Evolutionary conservation across 2,113 vertebrate genomes (phyloP), one percentile per base, ranked within the genome.

Genomic region (Aleadryas rufinucha): DNA sequence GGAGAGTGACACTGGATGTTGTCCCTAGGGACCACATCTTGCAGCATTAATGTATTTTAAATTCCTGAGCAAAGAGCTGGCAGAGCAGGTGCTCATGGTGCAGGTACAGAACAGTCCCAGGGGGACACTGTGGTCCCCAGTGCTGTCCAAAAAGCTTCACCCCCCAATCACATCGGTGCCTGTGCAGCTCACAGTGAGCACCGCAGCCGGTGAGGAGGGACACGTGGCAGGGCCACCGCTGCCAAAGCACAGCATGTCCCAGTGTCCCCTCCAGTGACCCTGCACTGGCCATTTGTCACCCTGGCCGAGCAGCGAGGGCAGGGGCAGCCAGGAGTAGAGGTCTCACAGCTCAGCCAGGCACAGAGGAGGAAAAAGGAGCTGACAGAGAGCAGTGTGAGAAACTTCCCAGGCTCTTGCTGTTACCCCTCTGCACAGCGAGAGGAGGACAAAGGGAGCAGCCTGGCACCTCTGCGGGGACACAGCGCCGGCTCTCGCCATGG

Each of bases 101-200:
- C n/a, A 1, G 6, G 26, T 4, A 9, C 0, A 0, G 53, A 41
- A 6, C 44, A 10, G 17, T 5, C 12, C 13, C 30, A 1, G 1
- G 0, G 56, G 26, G 12, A 37, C 24, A 19, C 8, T 79, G 8
- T 4, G 35, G 37, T 16, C 42, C 44, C 21, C 15, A 1, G 28
- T 1, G 33, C 35, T 54, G 33, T 4, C 37, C 49, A 26, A 42
- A 82, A 63, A 86, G 10, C 66, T 24, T 84, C 80, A 35, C 26
- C 24, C 31, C 16, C 1, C 0, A 33, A 14, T 31, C 18, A 9
- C 44, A 23, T 9, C 49, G 4, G 64, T 2, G 10, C 45, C 63
- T 1, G 4, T 19, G 59, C 1, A 11, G 47, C 75, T 82, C 79
- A 9, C 39, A 42, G 64, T 0, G 0, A 59, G 44, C 61, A 3